Evolutionary conservation across 2,113 vertebrate species (phyloP).

Genomic region (Merops nubicus): DNA sequence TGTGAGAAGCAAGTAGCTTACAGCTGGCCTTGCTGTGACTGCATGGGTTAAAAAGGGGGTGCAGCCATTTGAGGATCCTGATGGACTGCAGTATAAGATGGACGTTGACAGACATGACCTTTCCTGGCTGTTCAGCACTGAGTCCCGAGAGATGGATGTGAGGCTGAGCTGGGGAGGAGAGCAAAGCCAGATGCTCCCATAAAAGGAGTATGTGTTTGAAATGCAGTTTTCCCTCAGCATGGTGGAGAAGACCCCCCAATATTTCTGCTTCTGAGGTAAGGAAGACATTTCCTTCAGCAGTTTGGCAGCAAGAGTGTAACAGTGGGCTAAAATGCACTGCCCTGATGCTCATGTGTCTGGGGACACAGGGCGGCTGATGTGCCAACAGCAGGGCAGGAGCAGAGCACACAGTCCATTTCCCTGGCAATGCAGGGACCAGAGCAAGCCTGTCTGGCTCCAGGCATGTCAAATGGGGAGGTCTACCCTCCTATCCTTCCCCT

Average conservation of each 20-base stretch:
- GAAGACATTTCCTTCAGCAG: neutral
- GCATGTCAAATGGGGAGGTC: fast-evolving
- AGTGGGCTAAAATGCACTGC: neutral
- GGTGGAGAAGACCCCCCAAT: neutral
- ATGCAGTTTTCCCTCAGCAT: fast-evolving
- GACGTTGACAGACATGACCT: neutral
- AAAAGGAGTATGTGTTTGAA: neutral
- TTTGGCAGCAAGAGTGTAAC: neutral
- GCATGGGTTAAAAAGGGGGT: fast-evolving
- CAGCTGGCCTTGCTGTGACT: neutral
- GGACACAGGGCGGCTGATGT: neutral
- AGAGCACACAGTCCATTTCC: neutral
- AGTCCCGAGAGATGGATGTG: fast-evolving
- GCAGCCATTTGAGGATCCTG: neutral
- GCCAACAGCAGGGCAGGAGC: neutral
- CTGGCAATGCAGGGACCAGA: fast-evolving
- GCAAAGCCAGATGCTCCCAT: fast-evolving
- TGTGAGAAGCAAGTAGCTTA: neutral
- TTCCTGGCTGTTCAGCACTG: neutral
- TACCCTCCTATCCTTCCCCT: neutral
- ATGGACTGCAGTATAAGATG: neutral
- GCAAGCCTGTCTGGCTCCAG: neutral
- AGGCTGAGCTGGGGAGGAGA: neutral
- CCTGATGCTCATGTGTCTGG: fast-evolving
- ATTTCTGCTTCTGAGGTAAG: neutral